A percentile compares a stretch with the other conserved stretches of the same genome.
Evolutionary conservation across 1,140 invertebrate species (phyloP).

Genomic region (Colletes gigas): DNA sequence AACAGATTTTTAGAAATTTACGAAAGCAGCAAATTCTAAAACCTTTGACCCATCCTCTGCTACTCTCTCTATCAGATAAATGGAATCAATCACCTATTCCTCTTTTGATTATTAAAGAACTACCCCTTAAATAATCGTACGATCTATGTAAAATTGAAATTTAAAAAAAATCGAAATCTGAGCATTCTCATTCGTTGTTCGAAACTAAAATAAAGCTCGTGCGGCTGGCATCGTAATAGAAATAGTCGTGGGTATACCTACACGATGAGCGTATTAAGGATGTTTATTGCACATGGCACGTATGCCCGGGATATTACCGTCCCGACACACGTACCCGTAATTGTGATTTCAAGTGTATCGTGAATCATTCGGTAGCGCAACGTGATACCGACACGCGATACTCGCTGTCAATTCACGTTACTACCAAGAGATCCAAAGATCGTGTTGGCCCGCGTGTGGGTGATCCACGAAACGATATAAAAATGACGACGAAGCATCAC

Average conservation of each 20-base stretch:
- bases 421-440: neutral
- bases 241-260: constrained; percentile 19
- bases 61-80: too few species aligned
- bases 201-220: too few species aligned
- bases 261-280: neutral
- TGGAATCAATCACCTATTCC: too few species aligned
- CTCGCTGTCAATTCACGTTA: constrained; percentile 37
- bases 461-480: constrained; percentile 31
- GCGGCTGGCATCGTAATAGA: neutral
- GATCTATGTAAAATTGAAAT: too few species aligned
- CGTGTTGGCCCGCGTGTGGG: neutral
- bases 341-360: constrained; percentile 34
- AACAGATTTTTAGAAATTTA: neutral
- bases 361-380: constrained; percentile 50
- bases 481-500: constrained; percentile 8
- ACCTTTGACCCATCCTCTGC: neutral
- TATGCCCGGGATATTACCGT: constrained; percentile 17
- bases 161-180: too few species aligned
- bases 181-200: too few species aligned
- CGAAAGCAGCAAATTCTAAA: neutral
- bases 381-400: constrained; percentile 47
- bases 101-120: too few species aligned
- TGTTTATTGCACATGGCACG: constrained; percentile 32
- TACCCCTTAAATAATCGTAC: too few species aligned
- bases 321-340: neutral